Base-by-base conservation (phyloP, 2,888 invertebrate genomes). In the Xylophagus ater region DNA sequence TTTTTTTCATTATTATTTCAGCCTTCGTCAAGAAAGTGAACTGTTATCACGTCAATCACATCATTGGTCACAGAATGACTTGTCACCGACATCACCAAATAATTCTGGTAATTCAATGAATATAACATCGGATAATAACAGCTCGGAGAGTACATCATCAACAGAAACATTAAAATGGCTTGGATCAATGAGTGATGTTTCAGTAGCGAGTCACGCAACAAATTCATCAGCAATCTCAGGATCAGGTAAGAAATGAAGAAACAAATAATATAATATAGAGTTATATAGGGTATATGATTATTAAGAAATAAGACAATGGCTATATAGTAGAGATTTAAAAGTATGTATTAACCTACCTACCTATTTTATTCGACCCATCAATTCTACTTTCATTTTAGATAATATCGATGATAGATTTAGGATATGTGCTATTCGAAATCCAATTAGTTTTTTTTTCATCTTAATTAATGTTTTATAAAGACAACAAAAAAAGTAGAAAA, bases 101-200 rank as follows among this genome's bases (percentile, higher is more conserved):
- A 56, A 51, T 32, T 59, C 61, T 28, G 41, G 55, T 54, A 34
- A 55, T 53, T 32, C 56, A 34, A 34, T 37, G 37, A 41, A 37
- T 32, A 37, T 23, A 24, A 37, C 40, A 28, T 39, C 44, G 26
- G 51, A 46, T 40, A 57, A 59, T 49, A 66, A 64, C 43, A 64
- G 62, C 44, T 61, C 63, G 12, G 65, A 65, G 45, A 62, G 62
- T 52, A 62, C 63, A 49, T 65, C 66, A 41, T 81, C 81, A 37
- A 80, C 80, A 53, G 84, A 84, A 57, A 83, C 84, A 3, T 65
- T 83, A 6, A 84, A 83, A 62, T 83, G 82, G 81, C 75, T 82
- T 54, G 79, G 80, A 29, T 81, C 80, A 4, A 73, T 78, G 67
- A 79, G 78, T 61, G 81, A 82, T 56, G 73, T 82, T 30, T 78